phyloP scores from a whole-genome alignment of 1,140 invertebrate genomes.

The Drosophila seguyi region DNA sequence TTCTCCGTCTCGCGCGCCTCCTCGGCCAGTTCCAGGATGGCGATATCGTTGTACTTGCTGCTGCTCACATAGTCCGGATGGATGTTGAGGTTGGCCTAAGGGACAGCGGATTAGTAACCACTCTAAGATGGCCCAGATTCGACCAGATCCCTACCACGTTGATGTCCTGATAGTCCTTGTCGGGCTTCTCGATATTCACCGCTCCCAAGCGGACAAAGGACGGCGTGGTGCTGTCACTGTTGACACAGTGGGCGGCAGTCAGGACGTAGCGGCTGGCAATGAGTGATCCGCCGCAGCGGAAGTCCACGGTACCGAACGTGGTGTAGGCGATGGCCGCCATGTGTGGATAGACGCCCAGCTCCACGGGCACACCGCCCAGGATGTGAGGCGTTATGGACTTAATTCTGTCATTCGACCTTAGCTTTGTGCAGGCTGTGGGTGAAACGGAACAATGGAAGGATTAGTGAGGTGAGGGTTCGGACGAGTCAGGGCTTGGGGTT shows the following conservation, averaged over 20 bases:
- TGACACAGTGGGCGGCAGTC: slow-evolving; percentile 93
- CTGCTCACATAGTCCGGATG: slow-evolving; percentile 65
- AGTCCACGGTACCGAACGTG: slow-evolving; percentile 51
- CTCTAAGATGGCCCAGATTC: no score
- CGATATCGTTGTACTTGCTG: slow-evolving; percentile 76
- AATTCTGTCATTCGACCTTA: slow-evolving; percentile 2
- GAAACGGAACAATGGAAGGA: neutral
- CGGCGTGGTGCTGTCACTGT: slow-evolving; percentile 27
- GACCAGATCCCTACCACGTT: slow-evolving; percentile 31
- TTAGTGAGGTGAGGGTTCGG: no score
- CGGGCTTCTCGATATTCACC: slow-evolving; percentile 44
- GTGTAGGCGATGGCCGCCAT: slow-evolving; percentile 75
- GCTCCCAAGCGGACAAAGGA: slow-evolving; percentile 67
- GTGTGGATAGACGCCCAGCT: slow-evolving; percentile 70
- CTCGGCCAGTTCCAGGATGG: slow-evolving; percentile 62
- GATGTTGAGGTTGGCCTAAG: slow-evolving; percentile 36
- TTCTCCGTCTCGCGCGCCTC: slow-evolving; percentile 25
- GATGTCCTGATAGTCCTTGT: slow-evolving; percentile 44
- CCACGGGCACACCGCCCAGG: slow-evolving; percentile 64
- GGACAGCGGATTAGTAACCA: neutral
- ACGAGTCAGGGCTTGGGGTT: neutral
- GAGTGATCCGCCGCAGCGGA: slow-evolving; percentile 86
- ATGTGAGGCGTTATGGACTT: slow-evolving; percentile 54
- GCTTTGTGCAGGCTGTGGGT: slow-evolving; percentile 41
- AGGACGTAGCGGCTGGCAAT: slow-evolving; percentile 85